Evolutionary conservation across 2,113 vertebrate species (phyloP), one percentile per base, ranked within the genome.

Genomic region (Grammomys dolichurus): DNA sequence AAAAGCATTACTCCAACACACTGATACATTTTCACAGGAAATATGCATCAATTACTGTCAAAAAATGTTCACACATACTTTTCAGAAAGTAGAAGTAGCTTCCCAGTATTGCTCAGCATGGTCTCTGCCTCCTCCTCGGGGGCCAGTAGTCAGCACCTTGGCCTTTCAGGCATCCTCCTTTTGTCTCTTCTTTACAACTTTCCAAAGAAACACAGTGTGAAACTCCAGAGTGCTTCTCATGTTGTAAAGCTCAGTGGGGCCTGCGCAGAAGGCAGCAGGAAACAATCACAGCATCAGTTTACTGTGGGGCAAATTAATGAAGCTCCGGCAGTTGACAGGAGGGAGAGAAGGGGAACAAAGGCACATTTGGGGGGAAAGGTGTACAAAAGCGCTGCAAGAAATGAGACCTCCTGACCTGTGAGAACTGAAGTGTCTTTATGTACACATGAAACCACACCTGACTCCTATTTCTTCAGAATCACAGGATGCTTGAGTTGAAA

Each of bases 61-160:
- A 90, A 10, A 9, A 16, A 5, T 0, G 0, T 3, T 16, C 48
- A 40, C 16, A 0, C 5, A 3, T 75, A 0, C 14, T 19, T 19
- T 19, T 7, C 4, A 60, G 54, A 33, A 5, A 28, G 22, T 12
- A 60, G 43, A 19, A 12, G 19, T 13, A 7, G 65, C 56, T 8
- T 2, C 4, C 1, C 0, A 3, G 0, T 33, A 11, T 1, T 36
- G 2, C 19, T 40, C 12, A 17, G 5, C 43, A 2, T 1, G 24
- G 78, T 43, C n/a, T 51, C 89, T 73, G 24, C 24, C 56, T 46
- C 48, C 56, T 46, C 48, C 20, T 36, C 28, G 5, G 4, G 3
- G 36, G 7, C 46, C 51, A 7, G 1, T 70, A 20, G 13, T 26
- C 43, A 4, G 33, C 16, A 3, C 31, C 33, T 82, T 3, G 2